phyloP scores from a whole-genome alignment of 1,140 invertebrate species.

The Bombus huntii region DNA sequence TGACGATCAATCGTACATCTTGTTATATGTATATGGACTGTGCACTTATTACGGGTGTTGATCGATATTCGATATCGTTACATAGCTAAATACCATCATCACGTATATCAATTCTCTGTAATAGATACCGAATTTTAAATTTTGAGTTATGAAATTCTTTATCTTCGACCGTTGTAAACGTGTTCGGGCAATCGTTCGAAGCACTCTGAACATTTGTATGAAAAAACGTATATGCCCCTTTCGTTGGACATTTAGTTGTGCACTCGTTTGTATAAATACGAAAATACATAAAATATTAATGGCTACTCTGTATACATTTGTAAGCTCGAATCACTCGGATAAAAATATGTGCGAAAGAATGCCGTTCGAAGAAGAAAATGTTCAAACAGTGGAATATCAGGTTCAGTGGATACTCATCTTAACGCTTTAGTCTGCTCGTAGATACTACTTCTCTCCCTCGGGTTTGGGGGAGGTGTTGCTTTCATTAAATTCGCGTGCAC shows the following conservation, averaged over 20 bases:
- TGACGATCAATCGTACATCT: background rate
- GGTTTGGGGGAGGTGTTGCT: conserved; percentile 49
- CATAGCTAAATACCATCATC: background rate
- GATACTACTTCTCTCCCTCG: conserved; percentile 20
- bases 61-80: background rate
- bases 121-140: background rate
- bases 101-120: background rate
- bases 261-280: background rate
- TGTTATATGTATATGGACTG: conserved; percentile 17
- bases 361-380: background rate
- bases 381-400: background rate
- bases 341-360: background rate
- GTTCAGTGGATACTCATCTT: background rate
- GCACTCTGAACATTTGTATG: background rate
- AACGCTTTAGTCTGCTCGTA: conserved; percentile 29
- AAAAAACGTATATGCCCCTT: background rate
- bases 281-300: background rate
- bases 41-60: background rate
- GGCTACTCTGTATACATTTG: background rate
- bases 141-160: background rate
- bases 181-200: background rate
- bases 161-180: background rate
- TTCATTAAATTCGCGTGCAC: conserved; percentile 69
- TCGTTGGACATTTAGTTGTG: background rate
- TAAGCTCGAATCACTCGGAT: conserved; percentile 37